Percentiles rank a stretch among this genome's conserved stretches.
Evolutionary conservation across 2,797 vertebrate species (phyloP).

Genomic region (Heterohyrax brucei): DNA sequence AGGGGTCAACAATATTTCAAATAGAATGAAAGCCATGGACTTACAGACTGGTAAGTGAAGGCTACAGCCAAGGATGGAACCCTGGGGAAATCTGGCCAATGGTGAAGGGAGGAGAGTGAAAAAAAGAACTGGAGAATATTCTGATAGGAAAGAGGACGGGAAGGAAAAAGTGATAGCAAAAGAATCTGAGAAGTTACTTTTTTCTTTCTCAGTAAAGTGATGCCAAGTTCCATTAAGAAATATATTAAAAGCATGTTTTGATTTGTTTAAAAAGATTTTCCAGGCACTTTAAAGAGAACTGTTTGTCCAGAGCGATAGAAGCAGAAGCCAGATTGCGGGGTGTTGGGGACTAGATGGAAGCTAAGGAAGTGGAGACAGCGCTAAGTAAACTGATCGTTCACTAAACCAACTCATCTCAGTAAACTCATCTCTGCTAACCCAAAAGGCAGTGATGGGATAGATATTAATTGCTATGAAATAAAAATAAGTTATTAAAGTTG

Average conservation of each 20-base stretch:
- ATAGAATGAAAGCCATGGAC: neutral
- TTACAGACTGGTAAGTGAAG: neutral
- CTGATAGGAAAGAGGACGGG: neutral
- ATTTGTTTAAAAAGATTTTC: neutral
- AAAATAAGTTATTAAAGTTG: neutral
- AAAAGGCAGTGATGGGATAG: neutral
- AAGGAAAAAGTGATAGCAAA: neutral
- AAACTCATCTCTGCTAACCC: neutral
- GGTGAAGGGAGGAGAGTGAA: neutral
- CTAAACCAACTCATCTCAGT: neutral
- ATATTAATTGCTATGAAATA: neutral
- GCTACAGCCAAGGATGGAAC: neutral
- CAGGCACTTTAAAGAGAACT: neutral
- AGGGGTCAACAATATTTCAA: neutral
- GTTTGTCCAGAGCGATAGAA: slow-evolving; percentile 35
- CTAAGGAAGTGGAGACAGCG: neutral
- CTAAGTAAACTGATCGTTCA: neutral
- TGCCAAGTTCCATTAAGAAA: slow-evolving; percentile 63
- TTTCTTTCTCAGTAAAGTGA: neutral
- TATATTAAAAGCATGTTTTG: slow-evolving; percentile 16
- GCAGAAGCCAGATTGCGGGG: slow-evolving; percentile 13
- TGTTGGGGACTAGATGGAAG: neutral
- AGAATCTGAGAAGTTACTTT: neutral
- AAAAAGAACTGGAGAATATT: neutral
- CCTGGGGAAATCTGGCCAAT: neutral